A percentile compares a stretch with the other conserved stretches of the same genome.
Evolutionary conservation across 2,888 invertebrate genomes (phyloP).

Genomic region (Cataglyphis cursor): DNA sequence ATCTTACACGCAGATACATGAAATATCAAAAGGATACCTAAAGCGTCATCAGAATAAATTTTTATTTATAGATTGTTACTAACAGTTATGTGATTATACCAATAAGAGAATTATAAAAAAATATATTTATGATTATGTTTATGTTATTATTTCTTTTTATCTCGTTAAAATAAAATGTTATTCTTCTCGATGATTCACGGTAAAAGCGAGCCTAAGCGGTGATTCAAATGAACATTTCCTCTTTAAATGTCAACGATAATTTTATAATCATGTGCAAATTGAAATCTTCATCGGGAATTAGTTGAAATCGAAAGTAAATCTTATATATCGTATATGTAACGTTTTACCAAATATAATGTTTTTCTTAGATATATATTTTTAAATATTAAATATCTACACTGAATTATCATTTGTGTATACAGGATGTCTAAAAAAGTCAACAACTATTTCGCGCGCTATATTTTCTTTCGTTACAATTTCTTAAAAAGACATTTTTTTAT

Average conservation of each 20-base stretch:
- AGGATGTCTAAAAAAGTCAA: not conserved
- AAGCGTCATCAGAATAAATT: not conserved
- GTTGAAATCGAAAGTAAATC: not conserved
- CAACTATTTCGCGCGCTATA: not conserved
- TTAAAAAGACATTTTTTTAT: too few species aligned
- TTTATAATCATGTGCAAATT: slow-evolving; percentile 1
- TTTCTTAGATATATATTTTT: not conserved
- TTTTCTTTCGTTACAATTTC: too few species aligned
- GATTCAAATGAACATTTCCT: slow-evolving; percentile 24
- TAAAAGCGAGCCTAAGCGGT: not conserved
- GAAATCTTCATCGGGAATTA: not conserved
- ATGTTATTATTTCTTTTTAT: not conserved
- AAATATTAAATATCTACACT: not conserved
- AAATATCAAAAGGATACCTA: not conserved
- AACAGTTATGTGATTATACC: not conserved
- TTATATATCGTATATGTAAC: not conserved
- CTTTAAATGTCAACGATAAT: not conserved
- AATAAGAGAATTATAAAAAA: not conserved
- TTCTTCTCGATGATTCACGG: slow-evolving; percentile 34
- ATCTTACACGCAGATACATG: not conserved
- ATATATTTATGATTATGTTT: slow-evolving; percentile 6
- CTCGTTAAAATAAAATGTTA: slow-evolving; percentile 27
- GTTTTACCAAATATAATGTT: not conserved
- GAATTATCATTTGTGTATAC: not conserved
- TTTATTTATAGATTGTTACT: not conserved